These are phyloP conservation scores for Drosophila bipectinata DNA, from an alignment of 1,140 invertebrate species.

Conservation along the genomic window DNA sequence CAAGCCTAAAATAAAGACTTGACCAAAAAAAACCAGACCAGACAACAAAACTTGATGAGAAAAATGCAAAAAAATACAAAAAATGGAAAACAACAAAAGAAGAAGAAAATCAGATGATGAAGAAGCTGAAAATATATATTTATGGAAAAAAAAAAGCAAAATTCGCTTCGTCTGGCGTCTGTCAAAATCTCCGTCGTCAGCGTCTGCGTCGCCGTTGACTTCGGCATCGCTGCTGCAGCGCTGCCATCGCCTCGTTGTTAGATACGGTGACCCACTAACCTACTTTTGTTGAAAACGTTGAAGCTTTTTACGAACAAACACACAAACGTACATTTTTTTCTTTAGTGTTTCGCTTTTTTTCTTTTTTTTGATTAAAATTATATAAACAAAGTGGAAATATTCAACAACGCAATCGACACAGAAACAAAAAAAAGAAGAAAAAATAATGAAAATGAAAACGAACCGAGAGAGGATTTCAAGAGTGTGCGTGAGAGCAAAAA, in stretches of 20 bases:
- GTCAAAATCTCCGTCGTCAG: slow-evolving; percentile 35
- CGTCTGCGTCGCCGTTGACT: slow-evolving; percentile 30
- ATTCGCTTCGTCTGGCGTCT: slow-evolving; percentile 64
- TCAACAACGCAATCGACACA: slow-evolving; percentile 82
- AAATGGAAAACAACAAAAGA: slow-evolving; percentile 15
- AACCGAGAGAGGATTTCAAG: slow-evolving; percentile 33
- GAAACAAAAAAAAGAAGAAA: slow-evolving; percentile 68
- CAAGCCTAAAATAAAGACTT: background rate
- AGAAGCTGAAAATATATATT: slow-evolving; percentile 28
- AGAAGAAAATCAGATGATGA: slow-evolving; percentile 24
- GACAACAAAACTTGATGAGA: slow-evolving; percentile 24
- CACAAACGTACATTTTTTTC: slow-evolving; percentile 17
- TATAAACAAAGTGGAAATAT: slow-evolving; percentile 83
- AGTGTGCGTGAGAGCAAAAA: slow-evolving; percentile 33
- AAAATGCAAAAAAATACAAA: background rate
- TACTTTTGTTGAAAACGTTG: slow-evolving; percentile 78
- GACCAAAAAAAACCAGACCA: slow-evolving; percentile 13
- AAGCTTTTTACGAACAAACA: slow-evolving; percentile 67
- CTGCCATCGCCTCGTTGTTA: slow-evolving; percentile 68
- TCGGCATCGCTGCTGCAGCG: slow-evolving; percentile 19
- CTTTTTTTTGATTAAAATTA: slow-evolving; percentile 80
- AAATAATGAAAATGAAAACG: slow-evolving; percentile 76
- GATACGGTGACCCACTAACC: slow-evolving; percentile 84
- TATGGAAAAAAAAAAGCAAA: slow-evolving; percentile 32
- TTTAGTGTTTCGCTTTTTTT: slow-evolving; percentile 54